Evolutionary conservation across 2,888 invertebrate species (phyloP), one percentile per base, ranked within the genome.

Genomic region (Parasteatoda lunata): DNA sequence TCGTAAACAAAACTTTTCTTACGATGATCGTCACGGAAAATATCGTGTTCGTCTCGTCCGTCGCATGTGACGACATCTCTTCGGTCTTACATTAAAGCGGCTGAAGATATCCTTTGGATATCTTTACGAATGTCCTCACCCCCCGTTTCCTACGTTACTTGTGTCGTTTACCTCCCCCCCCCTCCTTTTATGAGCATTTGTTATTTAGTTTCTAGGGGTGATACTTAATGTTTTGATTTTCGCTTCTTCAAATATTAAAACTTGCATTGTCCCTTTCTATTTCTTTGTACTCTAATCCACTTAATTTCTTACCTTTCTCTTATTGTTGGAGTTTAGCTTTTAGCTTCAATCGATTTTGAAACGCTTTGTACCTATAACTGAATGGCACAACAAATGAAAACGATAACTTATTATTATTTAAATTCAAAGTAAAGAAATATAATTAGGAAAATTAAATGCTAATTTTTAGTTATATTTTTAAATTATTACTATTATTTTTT

Each of bases 1-100:
- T 45, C 68, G 68, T 68, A 30, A 68, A 68, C 68, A 68, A 45
- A 45, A 30, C 68, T 68, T 68, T 45, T 30, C 68, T 30, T 15
- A 68, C 68, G 68, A 68, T 2, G 45, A 15, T 9, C 30, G 68
- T 30, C 68, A 68, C 68, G 68, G 30, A 9, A 68, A 68, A 30
- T 68, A 9, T 68, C 68, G 68, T 68, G 68, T 59, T 30, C 30
- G 30, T 30, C 30, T 30, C 30, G 59, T 9, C 59, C 8, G 59
- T 13, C 59, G 11, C 59, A 9, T 9, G 59, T n/a, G n/a, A 9
- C 11, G 59, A 59, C n/a, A 59, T 59, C 59, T n/a, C 59, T n/a
- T 9, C 59, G n/a, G 59, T 59, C 59, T 59, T 59, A 59, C n/a
- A n/a, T 59, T 9, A 13, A 9, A n/a, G 9, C 8, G 59, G n/a